phyloP scores from a whole-genome alignment of 2,113 vertebrate species.

The Salminus brasiliensis region DNA sequence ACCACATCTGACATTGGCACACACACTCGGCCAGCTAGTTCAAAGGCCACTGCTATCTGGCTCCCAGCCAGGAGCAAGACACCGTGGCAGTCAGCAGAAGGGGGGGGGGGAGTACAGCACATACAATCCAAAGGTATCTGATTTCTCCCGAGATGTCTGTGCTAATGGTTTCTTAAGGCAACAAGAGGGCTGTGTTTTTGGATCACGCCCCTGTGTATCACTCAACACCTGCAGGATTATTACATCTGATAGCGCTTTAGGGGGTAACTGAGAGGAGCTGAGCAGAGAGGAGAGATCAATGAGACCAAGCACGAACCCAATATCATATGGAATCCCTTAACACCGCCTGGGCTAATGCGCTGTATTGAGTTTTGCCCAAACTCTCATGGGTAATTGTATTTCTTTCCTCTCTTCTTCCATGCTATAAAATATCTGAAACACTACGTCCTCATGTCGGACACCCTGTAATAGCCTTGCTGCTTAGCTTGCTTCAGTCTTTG shows the following conservation, averaged over 20 bases:
- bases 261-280: constrained; percentile 2
- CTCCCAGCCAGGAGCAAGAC: constrained; percentile 21
- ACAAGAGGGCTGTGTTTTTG: constrained; percentile 28
- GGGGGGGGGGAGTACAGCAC: neutral
- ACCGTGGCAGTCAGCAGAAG: constrained; percentile 6
- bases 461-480: neutral
- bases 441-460: neutral
- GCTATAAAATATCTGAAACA: neutral
- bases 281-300: neutral
- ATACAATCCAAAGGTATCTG: constrained; percentile 36
- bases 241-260: constrained; percentile 36
- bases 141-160: constrained; percentile 39
- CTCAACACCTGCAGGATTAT: constrained; percentile 36
- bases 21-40: constrained; percentile 13
- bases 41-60: constrained; percentile 33
- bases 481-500: neutral
- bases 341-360: neutral
- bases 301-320: constrained; percentile 1
- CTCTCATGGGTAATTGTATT: constrained; percentile 4
- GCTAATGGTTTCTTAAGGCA: constrained; percentile 44
- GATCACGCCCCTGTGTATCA: constrained; percentile 38
- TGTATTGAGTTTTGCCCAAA: constrained; percentile 11
- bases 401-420: neutral
- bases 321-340: constrained; percentile 9
- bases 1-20: constrained; percentile 11